A percentile compares a stretch with the other conserved stretches of the same genome.
These are phyloP conservation scores for Lasioglossum figueresi DNA, from an alignment of 2,888 invertebrate genomes.

Conservation along the genomic window DNA sequence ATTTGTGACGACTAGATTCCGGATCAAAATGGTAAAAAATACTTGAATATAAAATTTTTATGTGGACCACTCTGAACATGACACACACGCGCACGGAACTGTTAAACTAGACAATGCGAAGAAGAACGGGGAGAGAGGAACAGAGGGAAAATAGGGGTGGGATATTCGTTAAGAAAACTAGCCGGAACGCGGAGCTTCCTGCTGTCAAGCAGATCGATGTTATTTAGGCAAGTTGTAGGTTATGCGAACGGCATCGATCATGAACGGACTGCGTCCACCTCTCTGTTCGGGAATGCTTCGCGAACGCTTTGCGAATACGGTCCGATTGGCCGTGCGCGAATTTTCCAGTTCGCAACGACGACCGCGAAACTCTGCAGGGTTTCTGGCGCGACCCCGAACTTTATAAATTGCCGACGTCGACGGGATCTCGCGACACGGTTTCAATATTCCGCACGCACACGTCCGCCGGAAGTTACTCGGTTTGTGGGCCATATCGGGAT, in stretches of 20 bases:
- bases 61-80: no score
- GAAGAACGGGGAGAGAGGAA: no score
- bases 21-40: no score
- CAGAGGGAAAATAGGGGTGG: neutral
- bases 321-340: constrained; percentile 21
- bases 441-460: constrained; percentile 38
- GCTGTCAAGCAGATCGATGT: neutral
- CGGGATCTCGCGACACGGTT: constrained; percentile 32
- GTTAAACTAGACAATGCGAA: no score
- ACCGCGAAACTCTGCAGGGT: constrained; percentile 17
- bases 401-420: constrained; percentile 32
- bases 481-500: constrained; percentile 28
- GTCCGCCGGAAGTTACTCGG: constrained; percentile 42
- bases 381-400: constrained; percentile 15
- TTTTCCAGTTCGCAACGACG: constrained; percentile 24
- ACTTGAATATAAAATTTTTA: no score
- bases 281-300: constrained; percentile 3
- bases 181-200: neutral
- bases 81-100: no score
- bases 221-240: neutral
- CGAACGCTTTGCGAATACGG: neutral
- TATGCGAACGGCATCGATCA: neutral
- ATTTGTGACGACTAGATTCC: no score
- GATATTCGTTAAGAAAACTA: neutral
- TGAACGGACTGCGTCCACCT: neutral